These are phyloP conservation scores for Sphyrna mokarran DNA, from an alignment of 2,113 vertebrate genomes.

Conservation along the genomic window DNA sequence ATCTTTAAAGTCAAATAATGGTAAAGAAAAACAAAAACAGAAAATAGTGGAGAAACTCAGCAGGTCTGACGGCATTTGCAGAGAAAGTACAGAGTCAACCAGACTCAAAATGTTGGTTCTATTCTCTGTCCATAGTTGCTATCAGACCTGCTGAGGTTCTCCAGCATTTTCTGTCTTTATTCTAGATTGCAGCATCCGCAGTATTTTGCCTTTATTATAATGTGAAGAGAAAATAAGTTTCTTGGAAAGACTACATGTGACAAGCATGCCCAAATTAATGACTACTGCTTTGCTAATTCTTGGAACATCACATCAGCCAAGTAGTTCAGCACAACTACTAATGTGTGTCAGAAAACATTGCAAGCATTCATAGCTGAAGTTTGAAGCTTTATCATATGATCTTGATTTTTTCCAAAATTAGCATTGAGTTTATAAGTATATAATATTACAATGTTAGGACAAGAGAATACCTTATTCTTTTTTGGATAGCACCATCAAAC, in stretches of 20 bases:
- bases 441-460: background rate
- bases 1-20: background rate
- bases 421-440: background rate
- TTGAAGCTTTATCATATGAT: background rate
- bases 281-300: background rate
- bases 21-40: background rate
- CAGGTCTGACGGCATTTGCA: too few relatives aligned
- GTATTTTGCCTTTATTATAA: too few relatives aligned
- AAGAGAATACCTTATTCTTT: background rate
- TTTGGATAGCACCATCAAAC: background rate
- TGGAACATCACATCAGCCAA: background rate
- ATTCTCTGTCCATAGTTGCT: too few relatives aligned
- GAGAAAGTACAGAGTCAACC: too few relatives aligned
- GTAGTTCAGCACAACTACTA: background rate
- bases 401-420: background rate
- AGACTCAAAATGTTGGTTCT: too few relatives aligned
- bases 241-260: background rate
- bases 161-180: too few relatives aligned
- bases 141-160: too few relatives aligned
- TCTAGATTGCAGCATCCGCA: too few relatives aligned
- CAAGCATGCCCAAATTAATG: background rate
- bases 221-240: background rate
- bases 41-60: too few relatives aligned
- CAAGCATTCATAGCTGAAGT: background rate
- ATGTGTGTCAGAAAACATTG: background rate